Evolutionary conservation across 1,140 invertebrate genomes (phyloP).

Genomic region (Drosophila tristis): DNA sequence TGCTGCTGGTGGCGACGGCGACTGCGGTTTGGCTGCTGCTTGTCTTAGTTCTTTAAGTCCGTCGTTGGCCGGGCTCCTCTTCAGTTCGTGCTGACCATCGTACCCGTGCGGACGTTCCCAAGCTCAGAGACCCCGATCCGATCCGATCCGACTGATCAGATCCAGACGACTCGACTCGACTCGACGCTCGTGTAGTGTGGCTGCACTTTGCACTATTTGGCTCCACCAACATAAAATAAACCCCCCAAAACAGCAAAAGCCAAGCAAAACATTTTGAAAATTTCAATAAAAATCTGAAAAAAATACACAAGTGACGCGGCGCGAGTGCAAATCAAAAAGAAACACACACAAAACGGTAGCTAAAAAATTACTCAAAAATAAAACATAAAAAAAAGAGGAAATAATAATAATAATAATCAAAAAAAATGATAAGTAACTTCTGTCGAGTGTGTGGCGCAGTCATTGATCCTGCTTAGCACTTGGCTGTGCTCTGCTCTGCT

Average conservation of each 20-base stretch:
- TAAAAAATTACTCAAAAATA: constrained; percentile 23
- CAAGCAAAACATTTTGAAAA: constrained; percentile 39
- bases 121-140: constrained; percentile 36
- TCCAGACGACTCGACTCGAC: constrained; percentile 11
- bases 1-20: constrained; percentile 65
- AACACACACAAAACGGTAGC: constrained; percentile 29
- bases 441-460: constrained; percentile 26
- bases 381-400: constrained; percentile 27
- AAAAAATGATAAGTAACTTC: constrained; percentile 38
- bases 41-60: constrained; percentile 84
- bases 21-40: constrained; percentile 50
- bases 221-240: neutral
- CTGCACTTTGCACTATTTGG: constrained; percentile 51
- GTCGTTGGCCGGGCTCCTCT: constrained; percentile 82
- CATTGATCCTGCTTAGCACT: constrained; percentile 34
- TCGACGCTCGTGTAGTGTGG: constrained; percentile 35
- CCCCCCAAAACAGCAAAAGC: constrained; percentile 30
- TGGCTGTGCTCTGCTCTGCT: no score
- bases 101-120: constrained; percentile 81
- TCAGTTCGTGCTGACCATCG: constrained; percentile 84
- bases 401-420: constrained; percentile 43
- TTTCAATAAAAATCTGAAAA: constrained; percentile 1
- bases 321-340: constrained; percentile 51
- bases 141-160: no score
- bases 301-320: constrained; percentile 51